Base-by-base conservation (phyloP, 2,113 vertebrate genomes). In the Calidris pugnax region DNA sequence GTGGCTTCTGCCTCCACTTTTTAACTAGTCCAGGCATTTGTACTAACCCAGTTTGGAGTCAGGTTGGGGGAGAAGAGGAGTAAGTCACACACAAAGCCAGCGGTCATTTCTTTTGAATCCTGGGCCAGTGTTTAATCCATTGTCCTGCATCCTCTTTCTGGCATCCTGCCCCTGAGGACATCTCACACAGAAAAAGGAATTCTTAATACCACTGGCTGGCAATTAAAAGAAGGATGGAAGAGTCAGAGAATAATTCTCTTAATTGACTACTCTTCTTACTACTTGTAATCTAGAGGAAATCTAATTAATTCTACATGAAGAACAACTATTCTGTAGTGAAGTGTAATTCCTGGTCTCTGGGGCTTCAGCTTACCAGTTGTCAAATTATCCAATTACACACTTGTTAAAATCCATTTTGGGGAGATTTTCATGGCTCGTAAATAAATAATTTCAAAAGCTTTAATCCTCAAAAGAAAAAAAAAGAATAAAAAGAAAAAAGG, bases 231-330 rank as follows among this genome's bases (percentile, higher is more conserved):
- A 93, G 50, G 84, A 95, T 79, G 85, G 72, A 72, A 73, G 85
- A 95, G 48, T 72, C 90, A 91, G 62, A 85, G 87, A 82, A 90
- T 95, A 96, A 97, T 93, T 96, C 90, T 88, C 59, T 85, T 95
- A 92, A 93, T 84, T 93, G 96, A 89, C 80, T 81, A 59, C 92
- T 97, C 63, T 86, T 92, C 68, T 86, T 82, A 74, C 66, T 47
- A 13, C 94, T 55, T 47, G 82, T 81, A 95, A 97, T 97, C 95
- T 96, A 94, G 76, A 94, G 92, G 87, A 96, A 97, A 97, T 95
- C 82, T 95, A 96, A 97, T 83, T 93, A 97, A 97, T 95, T 95
- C 90, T 94, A 95, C 96, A 95, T 75, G 94, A 96, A 93, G 87
- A 90, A 85, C 2, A 13, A 69, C 64, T 81, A 82, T 91, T 91